Evolutionary conservation across 2,113 vertebrate species (phyloP), one percentile per base, ranked within the genome.

Genomic region (Monopterus albus): DNA sequence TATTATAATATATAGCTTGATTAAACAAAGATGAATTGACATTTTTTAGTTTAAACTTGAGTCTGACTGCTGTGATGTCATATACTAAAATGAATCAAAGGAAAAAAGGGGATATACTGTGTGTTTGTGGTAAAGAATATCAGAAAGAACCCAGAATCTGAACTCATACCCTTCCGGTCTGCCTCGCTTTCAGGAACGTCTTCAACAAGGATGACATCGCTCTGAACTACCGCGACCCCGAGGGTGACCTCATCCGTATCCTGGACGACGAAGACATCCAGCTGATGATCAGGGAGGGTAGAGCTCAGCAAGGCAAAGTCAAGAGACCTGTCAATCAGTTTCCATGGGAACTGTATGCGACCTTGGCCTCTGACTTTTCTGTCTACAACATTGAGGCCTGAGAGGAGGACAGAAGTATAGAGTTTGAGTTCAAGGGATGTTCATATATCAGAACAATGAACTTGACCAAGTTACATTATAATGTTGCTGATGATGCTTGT

Each of bases 161-260:
- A n/a, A n/a, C n/a, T n/a, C n/a, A n/a, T n/a, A n/a, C n/a, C n/a
- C n/a, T n/a, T n/a, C n/a, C n/a, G n/a, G n/a, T n/a, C n/a, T n/a
- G n/a, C n/a, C n/a, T n/a, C n/a, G n/a, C n/a, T 31, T 31, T 31
- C 29, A 31, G 29, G 29, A 70, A 83, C 7, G 93, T 97, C 52
- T 98, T 98, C 89, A 85, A 91, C 59, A 70, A 68, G 52, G 87
- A 94, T 0, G 93, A 96, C 81, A 89, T 98, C 0, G 93, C 89
- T 36, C 55, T 99, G 45, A 98, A 98, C 86, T 98, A 97, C 84
- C 93, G 87, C 4, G 97, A 99, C 59, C 29, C 72, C 0, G 93
- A 94, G 0, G 97, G 96, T 0, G 97, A 98, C 56, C 89, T 98
- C 66, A 90, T 98, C 9, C 94, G 97, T 15, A 78, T 99, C 57